These are phyloP conservation scores for Lamellibrachia satsuma DNA, from an alignment of 2,888 invertebrate genomes.

Conservation along the genomic window DNA sequence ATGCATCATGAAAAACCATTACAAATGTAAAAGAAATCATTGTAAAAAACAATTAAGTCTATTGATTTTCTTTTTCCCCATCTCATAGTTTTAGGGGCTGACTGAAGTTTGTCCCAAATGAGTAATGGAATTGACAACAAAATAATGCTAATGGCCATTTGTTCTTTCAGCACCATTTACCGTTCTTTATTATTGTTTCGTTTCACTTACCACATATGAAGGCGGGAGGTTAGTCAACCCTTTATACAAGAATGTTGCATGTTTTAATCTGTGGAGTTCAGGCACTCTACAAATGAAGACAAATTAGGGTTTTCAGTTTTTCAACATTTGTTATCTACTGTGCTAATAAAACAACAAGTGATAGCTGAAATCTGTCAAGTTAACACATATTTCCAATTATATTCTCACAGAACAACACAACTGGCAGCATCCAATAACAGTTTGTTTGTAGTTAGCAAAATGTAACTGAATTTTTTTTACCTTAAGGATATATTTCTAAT, in stretches of 20 bases:
- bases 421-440: no score
- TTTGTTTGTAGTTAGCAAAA: no score
- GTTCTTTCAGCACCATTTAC: not conserved
- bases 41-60: no score
- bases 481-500: no score
- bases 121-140: no score
- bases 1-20: no score
- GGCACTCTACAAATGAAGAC: constrained; percentile 63
- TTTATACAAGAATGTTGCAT: constrained; percentile 75
- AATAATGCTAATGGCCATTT: not conserved
- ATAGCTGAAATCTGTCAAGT: not conserved
- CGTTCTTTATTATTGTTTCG: not conserved
- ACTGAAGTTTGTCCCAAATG: no score
- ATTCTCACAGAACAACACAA: no score
- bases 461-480: no score
- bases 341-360: not conserved
- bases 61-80: no score
- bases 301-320: not conserved
- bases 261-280: constrained; percentile 72
- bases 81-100: no score
- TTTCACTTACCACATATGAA: constrained; percentile 73
- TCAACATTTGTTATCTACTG: not conserved
- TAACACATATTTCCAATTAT: not conserved
- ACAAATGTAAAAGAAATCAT: no score
- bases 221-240: constrained; percentile 76